Conservation (phyloP, 1,140 invertebrate species). For the Aphelenchoides avenae region DNA sequence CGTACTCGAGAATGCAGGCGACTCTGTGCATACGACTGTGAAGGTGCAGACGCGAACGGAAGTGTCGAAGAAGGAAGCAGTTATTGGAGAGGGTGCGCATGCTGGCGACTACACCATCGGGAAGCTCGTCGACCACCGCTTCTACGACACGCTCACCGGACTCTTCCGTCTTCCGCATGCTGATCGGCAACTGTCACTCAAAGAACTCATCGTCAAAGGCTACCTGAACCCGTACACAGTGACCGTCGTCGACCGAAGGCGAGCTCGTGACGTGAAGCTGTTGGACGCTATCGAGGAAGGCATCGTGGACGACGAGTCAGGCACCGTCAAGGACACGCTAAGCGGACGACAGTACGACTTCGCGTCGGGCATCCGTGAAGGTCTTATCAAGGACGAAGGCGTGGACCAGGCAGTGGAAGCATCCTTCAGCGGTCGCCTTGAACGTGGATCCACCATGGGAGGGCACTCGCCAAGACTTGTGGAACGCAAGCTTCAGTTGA, state of each 20-base stretch:
- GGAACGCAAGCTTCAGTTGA: constrained; percentile 54
- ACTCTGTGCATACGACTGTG: constrained; percentile 69
- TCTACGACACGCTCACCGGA: constrained; percentile 32
- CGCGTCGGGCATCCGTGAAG: constrained; percentile 24
- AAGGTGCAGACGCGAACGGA: constrained; percentile 46
- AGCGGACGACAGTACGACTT: constrained; percentile 61
- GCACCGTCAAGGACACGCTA: constrained; percentile 68
- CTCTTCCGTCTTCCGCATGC: constrained; percentile 32
- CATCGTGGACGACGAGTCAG: constrained; percentile 72
- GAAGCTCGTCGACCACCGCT: constrained; percentile 20
- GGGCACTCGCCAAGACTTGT: constrained; percentile 34
- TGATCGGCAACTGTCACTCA: constrained; percentile 41
- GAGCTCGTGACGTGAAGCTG: constrained; percentile 73
- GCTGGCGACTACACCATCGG: constrained; percentile 25
- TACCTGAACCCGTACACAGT: constrained; percentile 44
- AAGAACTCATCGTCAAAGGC: constrained; percentile 48
- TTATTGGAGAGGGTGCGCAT: constrained; percentile 5
- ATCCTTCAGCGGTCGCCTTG: constrained; percentile 59
- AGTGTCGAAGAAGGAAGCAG: constrained; percentile 38
- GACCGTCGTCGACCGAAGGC: constrained; percentile 70
- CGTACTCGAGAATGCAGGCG: constrained; percentile 61
- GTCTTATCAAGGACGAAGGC: constrained; percentile 64
- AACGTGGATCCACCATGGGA: constrained; percentile 13
- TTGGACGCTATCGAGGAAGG: constrained; percentile 75
- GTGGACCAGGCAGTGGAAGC: constrained; percentile 69